phyloP scores from a whole-genome alignment of 2,797 vertebrate genomes.

The Gymnodraco acuticeps region DNA sequence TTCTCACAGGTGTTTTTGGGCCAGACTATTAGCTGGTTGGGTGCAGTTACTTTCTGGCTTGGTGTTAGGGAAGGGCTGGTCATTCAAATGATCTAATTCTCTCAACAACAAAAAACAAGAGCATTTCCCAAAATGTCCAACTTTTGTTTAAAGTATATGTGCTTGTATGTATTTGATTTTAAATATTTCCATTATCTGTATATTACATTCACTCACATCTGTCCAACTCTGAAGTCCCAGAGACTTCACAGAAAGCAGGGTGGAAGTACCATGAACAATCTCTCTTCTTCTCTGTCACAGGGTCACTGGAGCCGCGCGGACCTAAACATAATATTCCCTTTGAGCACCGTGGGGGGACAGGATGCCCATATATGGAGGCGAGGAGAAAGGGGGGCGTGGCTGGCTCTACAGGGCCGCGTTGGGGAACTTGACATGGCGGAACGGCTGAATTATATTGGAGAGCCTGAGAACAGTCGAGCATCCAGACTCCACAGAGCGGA shows the following conservation, averaged over 20 bases:
- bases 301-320: constrained; percentile 69
- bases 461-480: constrained; percentile 81
- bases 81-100: too few relatives aligned
- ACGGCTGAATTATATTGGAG: constrained; percentile 80
- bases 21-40: background rate
- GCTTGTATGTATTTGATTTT: constrained; percentile 18
- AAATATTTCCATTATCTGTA: constrained; percentile 24
- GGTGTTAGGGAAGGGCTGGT: too few relatives aligned
- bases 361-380: constrained; percentile 78
- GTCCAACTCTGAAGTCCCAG: constrained; percentile 19
- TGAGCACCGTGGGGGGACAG: constrained; percentile 69
- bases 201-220: background rate
- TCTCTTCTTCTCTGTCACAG: constrained; percentile 66
- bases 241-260: constrained; percentile 33
- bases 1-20: background rate
- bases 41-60: background rate
- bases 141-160: background rate
- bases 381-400: constrained; percentile 83
- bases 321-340: constrained; percentile 82
- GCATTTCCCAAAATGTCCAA: background rate
- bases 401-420: constrained; percentile 64
- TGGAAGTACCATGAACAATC: constrained; percentile 58
- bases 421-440: constrained; percentile 78
- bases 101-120: background rate
- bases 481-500: constrained; percentile 67